These are phyloP conservation scores for Holocentrus rufus DNA, from an alignment of 2,797 vertebrate genomes.

Conservation along the genomic window DNA sequence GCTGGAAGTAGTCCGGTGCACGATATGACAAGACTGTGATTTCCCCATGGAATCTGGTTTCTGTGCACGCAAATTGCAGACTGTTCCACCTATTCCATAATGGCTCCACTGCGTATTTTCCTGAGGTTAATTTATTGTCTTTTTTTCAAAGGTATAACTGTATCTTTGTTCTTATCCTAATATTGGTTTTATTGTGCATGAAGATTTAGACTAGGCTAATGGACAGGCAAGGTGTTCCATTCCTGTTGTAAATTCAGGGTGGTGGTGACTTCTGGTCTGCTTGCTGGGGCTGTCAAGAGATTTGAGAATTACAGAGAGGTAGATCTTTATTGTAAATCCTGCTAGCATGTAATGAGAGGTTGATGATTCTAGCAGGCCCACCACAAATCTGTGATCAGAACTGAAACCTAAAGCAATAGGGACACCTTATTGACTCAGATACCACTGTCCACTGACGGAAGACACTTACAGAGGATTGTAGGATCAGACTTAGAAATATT, in stretches of 20 bases:
- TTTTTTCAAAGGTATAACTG: conserved; percentile 14
- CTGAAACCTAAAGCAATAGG: conserved; percentile 16
- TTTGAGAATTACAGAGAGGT: conserved; percentile 37
- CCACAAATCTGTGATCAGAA: conserved; percentile 30
- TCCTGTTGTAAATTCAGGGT: conserved; percentile 50
- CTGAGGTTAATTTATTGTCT: conserved; percentile 23
- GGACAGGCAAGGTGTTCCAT: conserved; percentile 57
- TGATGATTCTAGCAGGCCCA: conserved; percentile 66
- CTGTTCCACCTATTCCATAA: not conserved
- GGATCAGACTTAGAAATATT: conserved; percentile 9
- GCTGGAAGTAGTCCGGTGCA: conserved; percentile 16
- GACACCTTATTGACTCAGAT: conserved; percentile 22
- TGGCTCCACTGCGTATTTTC: not conserved
- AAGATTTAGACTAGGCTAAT: conserved; percentile 30
- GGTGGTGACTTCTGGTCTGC: conserved; percentile 34
- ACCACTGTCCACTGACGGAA: conserved; percentile 10
- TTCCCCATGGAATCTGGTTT: conserved; percentile 28
- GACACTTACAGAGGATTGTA: not conserved
- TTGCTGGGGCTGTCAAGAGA: conserved; percentile 38
- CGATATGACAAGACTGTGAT: conserved; percentile 10
- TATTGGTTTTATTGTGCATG: conserved; percentile 40
- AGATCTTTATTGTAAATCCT: conserved; percentile 49
- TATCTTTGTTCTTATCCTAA: conserved; percentile 17
- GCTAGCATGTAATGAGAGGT: conserved; percentile 58
- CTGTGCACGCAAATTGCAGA: conserved; percentile 8